phyloP scores from a whole-genome alignment of 2,888 invertebrate species.

The Marronus borbonicus region DNA sequence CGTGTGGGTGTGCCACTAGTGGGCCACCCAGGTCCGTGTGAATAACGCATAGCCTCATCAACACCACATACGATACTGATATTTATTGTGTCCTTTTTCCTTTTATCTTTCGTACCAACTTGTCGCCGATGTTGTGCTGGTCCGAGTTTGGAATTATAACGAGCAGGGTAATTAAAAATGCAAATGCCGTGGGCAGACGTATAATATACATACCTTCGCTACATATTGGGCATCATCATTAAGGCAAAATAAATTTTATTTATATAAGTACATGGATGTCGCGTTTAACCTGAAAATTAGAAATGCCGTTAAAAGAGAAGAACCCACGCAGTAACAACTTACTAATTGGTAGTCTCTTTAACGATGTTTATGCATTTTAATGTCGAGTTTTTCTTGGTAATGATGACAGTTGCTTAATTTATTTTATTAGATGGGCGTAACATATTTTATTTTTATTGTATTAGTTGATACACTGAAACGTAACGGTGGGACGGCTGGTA shows the following conservation, averaged over 20 bases:
- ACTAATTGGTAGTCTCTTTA: constrained; percentile 52
- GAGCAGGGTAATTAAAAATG: constrained; percentile 52
- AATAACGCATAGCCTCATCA: constrained; percentile 53
- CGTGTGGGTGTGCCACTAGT: constrained; percentile 53
- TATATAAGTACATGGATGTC: constrained; percentile 43
- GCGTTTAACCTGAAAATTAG: constrained; percentile 49
- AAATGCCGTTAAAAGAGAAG: constrained; percentile 47
- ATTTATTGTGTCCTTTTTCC: constrained; percentile 50
- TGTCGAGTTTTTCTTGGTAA: constrained; percentile 43
- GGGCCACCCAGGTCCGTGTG: constrained; percentile 55
- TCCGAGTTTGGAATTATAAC: constrained; percentile 50
- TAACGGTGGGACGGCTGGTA: neutral
- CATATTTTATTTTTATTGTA: constrained; percentile 35
- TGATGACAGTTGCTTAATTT: constrained; percentile 46
- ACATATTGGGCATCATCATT: constrained; percentile 45
- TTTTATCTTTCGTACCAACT: constrained; percentile 6
- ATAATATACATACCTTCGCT: constrained; percentile 30
- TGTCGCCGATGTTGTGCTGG: constrained; percentile 12
- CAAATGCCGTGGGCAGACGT: constrained; percentile 49
- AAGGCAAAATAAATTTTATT: constrained; percentile 51
- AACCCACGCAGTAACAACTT: constrained; percentile 49
- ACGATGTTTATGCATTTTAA: constrained; percentile 50
- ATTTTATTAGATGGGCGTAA: constrained; percentile 43
- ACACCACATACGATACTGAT: constrained; percentile 50
- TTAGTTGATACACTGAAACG: constrained; percentile 32